Evolutionary conservation across 2,113 vertebrate species (phyloP), one percentile per base, ranked within the genome.

Genomic region (Pimephales promelas): DNA sequence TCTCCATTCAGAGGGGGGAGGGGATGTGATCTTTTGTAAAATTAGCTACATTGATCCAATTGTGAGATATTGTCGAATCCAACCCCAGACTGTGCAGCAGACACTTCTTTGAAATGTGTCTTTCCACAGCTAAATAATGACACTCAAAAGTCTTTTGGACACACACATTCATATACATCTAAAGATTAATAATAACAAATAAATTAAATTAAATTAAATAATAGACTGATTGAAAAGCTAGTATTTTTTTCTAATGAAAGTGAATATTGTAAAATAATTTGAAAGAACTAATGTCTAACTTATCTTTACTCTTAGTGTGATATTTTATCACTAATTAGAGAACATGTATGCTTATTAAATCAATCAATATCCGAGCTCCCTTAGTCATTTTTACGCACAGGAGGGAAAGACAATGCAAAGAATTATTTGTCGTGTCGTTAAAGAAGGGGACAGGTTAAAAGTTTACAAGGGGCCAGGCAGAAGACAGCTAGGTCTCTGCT

Each of bases 11-110:
- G 87, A 78, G 90, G 92, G 93, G 92, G 91, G 91, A 87, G 90
- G 88, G 87, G 66, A 28, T 31, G 40, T 85, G 84, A 52, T 85
- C 89, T 91, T 93, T 93, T 93, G 91, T 94, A 86, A 90, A 90
- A 91, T 88, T 89, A 90, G 89, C 91, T 93, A 90, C 90, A 92
- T 91, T 89, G 91, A 91, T 93, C 92, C 91, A 90, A 91, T 91
- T 93, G 92, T 92, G 80, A 84, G 70, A 88, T 88, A 86, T 76
- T 89, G 89, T 90, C 87, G 88, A 88, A 89, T 84, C 84, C 79
- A 52, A 40, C 64, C 79, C 64, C 79, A 70, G 79, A 81, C 79
- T 71, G 79, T 81, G 79, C 11, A 26, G 31, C 72, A 82, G 72
- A 79, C 10, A 47, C n/a, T 83, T 75, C 43, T 86, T 40, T 52